Base-by-base conservation (phyloP, 2,888 invertebrate species). In the Tetanocera ferruginea region DNA sequence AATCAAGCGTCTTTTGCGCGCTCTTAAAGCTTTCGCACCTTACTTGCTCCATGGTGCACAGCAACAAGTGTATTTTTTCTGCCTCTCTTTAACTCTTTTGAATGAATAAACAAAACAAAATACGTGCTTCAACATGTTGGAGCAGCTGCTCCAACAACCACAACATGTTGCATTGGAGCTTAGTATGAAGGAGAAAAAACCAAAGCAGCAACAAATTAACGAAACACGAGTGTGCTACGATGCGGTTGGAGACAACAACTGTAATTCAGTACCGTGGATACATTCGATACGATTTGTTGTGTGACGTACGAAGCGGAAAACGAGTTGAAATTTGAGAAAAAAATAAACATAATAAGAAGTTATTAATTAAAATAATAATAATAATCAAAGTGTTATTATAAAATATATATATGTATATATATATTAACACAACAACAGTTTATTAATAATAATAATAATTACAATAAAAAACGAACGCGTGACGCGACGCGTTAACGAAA, bases 211-310 rank as follows among this genome's bases (percentile, higher is more conserved):
- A 25, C 37, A 72, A 79, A 78, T 81, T 79, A 78, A 76, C 76
- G 64, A 75, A 81, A 81, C 74, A 77, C 67, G 57, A 70, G 34
- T 19, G 76, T 77, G 82, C 80, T 78, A 79, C 80, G 72, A 49
- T 69, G 79, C 71, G 67, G 77, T 62, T 64, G 78, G 52, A 67
- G 69, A 77, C 78, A 78, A 79, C 79, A 79, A 79, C 81, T 77
- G 79, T 81, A 81, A 81, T 81, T 86, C 83, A 87, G 87, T 87
- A 83, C 83, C 87, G 87, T 86, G 86, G 83, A 84, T 86, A 84
- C 86, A 85, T 84, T 87, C 86, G 85, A 86, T 83, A 81, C 83
- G 85, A 83, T 81, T 84, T 81, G 87, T 82, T 84, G 84, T 83
- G 84, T 82, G 79, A 76, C 80, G 78, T 82, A 80, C 82, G 83